phyloP scores from a whole-genome alignment of 2,888 invertebrate genomes.

The Drosophila diplacantha region DNA sequence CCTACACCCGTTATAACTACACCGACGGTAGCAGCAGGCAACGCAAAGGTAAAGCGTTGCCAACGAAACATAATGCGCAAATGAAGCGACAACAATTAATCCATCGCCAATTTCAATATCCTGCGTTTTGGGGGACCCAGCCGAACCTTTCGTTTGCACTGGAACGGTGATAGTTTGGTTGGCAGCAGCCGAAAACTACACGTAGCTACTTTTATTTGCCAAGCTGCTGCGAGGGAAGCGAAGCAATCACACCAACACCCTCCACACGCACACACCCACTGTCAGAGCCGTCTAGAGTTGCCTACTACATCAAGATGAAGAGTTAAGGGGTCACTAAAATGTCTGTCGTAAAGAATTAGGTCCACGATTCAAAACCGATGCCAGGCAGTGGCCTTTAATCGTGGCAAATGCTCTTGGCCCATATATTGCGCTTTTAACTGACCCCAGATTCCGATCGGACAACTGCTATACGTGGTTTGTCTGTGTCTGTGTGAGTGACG shows the following conservation, averaged over 20 bases:
- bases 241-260: slow-evolving; percentile 63
- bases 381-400: neutral
- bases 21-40: slow-evolving; percentile 3
- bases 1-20: slow-evolving; percentile 1
- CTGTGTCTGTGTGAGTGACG: slow-evolving; percentile 64
- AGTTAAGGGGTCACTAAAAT: neutral
- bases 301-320: slow-evolving; percentile 23
- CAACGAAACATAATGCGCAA: slow-evolving; percentile 42
- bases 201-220: slow-evolving; percentile 66
- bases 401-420: slow-evolving; percentile 2
- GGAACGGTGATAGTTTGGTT: slow-evolving; percentile 21
- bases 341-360: neutral
- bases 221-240: slow-evolving; percentile 23
- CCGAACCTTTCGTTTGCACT: slow-evolving; percentile 2
- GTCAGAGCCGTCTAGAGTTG: slow-evolving; percentile 56
- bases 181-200: slow-evolving; percentile 61
- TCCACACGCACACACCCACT: slow-evolving; percentile 50
- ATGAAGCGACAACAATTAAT: slow-evolving; percentile 7
- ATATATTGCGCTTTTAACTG: slow-evolving; percentile 1
- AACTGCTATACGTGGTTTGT: slow-evolving; percentile 47
- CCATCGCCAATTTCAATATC: slow-evolving; percentile 22
- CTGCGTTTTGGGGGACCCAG: neutral
- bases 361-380: neutral
- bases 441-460: slow-evolving; percentile 8
- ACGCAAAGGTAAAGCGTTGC: slow-evolving; percentile 28